phyloP scores from a whole-genome alignment of 1,140 invertebrate genomes.

The Drosophila tropicalis region DNA sequence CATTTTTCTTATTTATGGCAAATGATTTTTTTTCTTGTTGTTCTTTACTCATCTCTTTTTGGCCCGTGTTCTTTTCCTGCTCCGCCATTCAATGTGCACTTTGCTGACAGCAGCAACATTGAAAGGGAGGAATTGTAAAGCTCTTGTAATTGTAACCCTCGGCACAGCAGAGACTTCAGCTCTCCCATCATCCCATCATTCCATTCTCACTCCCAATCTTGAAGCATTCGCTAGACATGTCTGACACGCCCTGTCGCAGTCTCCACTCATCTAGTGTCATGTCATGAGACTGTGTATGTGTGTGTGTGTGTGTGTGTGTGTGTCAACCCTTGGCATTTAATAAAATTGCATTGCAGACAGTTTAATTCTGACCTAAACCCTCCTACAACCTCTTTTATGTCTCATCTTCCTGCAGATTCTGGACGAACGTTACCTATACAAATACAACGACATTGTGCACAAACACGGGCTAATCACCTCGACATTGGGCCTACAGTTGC shows the following conservation, averaged over 20 bases:
- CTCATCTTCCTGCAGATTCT: conserved; percentile 82
- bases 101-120: conserved; percentile 69
- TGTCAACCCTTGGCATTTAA: conserved; percentile 47
- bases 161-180: conserved; percentile 10
- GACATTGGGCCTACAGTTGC: conserved; percentile 84
- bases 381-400: conserved; percentile 11
- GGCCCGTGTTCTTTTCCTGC: conserved; percentile 4
- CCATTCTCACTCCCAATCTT: conserved; percentile 5
- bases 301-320: conserved; percentile 18
- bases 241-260: conserved; percentile 57
- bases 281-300: not conserved
- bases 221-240: conserved; percentile 63
- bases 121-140: conserved; percentile 69
- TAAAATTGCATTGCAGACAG: conserved; percentile 45
- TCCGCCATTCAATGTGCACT: conserved; percentile 45
- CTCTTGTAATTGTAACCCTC: conserved; percentile 71
- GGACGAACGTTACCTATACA: conserved; percentile 83
- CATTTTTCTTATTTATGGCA: conserved; percentile 79
- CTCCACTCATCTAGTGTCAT: conserved; percentile 5
- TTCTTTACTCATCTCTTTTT: conserved; percentile 26
- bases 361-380: conserved; percentile 48
- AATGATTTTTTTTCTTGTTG: conserved; percentile 58
- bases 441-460: conserved; percentile 84
- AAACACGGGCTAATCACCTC: conserved; percentile 85
- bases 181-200: not conserved